Conservation (phyloP, 2,797 vertebrate genomes). For the Myotis vivesi region DNA sequence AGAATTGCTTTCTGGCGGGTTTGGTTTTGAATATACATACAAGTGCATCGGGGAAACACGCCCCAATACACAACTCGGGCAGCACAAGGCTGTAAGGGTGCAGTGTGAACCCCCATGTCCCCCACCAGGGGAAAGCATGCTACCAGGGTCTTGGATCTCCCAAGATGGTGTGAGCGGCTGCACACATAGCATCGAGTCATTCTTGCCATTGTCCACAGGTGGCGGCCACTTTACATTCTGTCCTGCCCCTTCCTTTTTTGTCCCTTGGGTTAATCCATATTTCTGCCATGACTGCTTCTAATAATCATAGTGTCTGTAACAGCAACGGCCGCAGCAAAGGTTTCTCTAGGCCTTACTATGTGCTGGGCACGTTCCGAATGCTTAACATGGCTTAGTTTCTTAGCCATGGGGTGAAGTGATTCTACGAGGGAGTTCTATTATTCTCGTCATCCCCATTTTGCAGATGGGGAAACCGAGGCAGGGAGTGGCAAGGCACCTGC, state of each 20-base stretch:
- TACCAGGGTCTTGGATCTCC: neutral
- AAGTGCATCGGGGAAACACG: neutral
- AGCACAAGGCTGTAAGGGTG: neutral
- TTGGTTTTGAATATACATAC: neutral
- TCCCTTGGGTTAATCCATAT: neutral
- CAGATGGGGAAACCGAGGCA: neutral
- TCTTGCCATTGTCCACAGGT: neutral
- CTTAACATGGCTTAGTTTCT: neutral
- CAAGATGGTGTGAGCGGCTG: fast-evolving
- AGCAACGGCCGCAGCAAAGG: neutral
- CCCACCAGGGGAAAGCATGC: fast-evolving
- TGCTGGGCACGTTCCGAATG: neutral
- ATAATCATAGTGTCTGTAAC: neutral
- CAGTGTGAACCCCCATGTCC: neutral
- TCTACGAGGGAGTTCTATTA: neutral
- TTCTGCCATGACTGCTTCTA: neutral
- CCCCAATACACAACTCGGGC: neutral
- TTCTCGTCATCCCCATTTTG: neutral
- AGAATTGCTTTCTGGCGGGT: neutral
- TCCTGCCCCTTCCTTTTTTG: neutral
- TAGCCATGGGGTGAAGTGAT: neutral
- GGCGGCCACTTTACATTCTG: neutral
- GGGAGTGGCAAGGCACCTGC: neutral
- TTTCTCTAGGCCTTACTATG: neutral
- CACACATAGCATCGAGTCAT: neutral